Conservation (phyloP, 2,113 vertebrate genomes). For the Rhinopomastus cyanomelas region DNA sequence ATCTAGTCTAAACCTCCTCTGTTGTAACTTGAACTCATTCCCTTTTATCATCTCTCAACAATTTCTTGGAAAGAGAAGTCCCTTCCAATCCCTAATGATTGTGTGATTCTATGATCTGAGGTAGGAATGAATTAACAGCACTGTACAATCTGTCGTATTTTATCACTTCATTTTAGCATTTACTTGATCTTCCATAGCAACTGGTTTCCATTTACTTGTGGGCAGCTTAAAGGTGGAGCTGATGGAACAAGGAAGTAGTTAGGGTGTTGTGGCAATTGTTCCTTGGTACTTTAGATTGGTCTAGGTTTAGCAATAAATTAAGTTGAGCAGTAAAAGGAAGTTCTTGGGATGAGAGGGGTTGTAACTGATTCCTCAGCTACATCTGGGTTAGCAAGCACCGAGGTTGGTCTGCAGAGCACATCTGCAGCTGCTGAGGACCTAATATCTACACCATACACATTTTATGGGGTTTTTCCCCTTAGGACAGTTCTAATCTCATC, state of each 20-base stretch:
- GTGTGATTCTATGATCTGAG: no score
- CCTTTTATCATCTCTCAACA: background rate
- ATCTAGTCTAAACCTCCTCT: no score
- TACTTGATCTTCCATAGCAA: background rate
- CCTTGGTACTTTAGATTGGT: background rate
- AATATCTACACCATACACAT: background rate
- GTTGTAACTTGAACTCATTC: no score
- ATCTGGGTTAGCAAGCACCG: background rate
- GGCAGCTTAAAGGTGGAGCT: background rate
- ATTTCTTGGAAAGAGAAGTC: background rate
- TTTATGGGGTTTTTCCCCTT: background rate
- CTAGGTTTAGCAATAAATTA: background rate
- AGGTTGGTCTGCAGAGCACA: background rate
- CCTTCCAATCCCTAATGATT: no score
- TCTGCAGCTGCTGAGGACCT: background rate
- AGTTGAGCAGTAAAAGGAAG: no score
- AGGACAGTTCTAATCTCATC: background rate
- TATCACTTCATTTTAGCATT: conserved; percentile 13
- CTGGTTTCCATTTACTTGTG: background rate
- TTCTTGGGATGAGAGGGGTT: background rate
- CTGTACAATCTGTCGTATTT: conserved; percentile 6
- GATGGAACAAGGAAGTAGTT: background rate
- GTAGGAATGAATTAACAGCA: conserved; percentile 33
- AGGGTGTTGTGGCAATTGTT: background rate
- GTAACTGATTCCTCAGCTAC: background rate